phyloP scores from a whole-genome alignment of 2,113 vertebrate species.

The Spheniscus mendiculus region DNA sequence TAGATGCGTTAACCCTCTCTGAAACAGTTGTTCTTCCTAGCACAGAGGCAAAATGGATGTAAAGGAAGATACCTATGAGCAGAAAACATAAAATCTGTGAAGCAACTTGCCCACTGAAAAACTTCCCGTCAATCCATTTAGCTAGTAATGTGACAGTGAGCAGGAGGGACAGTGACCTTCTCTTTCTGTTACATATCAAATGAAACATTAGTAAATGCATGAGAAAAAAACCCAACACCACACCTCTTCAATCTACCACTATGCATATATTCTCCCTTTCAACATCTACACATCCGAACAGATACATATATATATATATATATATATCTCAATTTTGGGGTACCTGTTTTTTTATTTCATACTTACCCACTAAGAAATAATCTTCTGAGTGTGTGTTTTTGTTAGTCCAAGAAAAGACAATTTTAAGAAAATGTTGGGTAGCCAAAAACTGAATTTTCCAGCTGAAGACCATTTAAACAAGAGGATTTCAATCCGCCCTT shows the following conservation, averaged over 20 bases:
- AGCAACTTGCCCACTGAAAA: accelerated
- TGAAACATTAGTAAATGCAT: not conserved
- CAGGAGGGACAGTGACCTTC: not conserved
- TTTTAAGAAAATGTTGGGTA: not conserved
- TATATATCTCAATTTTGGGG: not conserved
- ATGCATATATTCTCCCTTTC: not conserved
- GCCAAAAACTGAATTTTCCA: not conserved
- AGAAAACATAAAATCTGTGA: not conserved
- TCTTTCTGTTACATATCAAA: not conserved
- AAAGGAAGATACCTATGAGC: not conserved
- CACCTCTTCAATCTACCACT: not conserved
- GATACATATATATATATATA: not conserved
- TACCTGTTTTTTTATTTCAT: not conserved
- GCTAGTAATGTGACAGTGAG: not conserved
- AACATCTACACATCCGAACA: not conserved
- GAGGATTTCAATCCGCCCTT: not conserved
- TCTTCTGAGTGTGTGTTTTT: not conserved
- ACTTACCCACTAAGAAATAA: not conserved
- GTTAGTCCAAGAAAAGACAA: not conserved
- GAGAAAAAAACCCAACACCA: not conserved
- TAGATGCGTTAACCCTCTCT: not conserved
- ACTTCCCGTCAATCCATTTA: not conserved
- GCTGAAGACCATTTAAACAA: not conserved
- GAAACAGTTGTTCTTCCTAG: not conserved
- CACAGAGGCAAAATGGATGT: not conserved